Conservation (phyloP, 2,113 vertebrate species). For the Nyctereutes procyonoides region DNA sequence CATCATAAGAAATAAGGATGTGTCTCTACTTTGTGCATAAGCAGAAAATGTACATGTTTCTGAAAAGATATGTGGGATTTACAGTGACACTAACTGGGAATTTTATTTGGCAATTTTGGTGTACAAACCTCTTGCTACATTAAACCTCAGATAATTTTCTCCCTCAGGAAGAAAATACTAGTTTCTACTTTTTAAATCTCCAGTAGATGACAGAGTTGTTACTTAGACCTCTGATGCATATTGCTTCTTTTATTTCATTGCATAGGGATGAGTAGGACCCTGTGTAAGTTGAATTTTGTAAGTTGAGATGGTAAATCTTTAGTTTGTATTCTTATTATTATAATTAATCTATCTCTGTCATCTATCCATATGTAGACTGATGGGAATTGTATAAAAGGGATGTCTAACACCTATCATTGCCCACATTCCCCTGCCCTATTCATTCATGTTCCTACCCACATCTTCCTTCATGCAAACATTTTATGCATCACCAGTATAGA, state of each 20-base stretch:
- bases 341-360: not conserved
- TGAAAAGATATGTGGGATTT: not conserved
- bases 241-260: not conserved
- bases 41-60: not conserved
- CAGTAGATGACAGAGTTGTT: not conserved
- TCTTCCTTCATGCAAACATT: not conserved
- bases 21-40: not conserved
- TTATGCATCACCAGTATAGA: not conserved
- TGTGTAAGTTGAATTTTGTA: not conserved
- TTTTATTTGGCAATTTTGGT: not conserved
- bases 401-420: not conserved
- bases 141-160: not conserved
- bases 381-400: not conserved
- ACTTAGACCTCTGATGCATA: not conserved
- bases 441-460: not conserved
- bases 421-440: not conserved
- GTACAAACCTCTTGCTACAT: not conserved
- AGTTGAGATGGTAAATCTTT: not conserved
- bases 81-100: not conserved
- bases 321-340: not conserved
- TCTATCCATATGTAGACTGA: not conserved
- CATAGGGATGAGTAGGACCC: not conserved
- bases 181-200: not conserved
- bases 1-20: not conserved
- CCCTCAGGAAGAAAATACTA: not conserved